Evolutionary conservation across 2,888 invertebrate genomes (phyloP), one percentile per base, ranked within the genome.

Genomic region (Diabrotica balteata): DNA sequence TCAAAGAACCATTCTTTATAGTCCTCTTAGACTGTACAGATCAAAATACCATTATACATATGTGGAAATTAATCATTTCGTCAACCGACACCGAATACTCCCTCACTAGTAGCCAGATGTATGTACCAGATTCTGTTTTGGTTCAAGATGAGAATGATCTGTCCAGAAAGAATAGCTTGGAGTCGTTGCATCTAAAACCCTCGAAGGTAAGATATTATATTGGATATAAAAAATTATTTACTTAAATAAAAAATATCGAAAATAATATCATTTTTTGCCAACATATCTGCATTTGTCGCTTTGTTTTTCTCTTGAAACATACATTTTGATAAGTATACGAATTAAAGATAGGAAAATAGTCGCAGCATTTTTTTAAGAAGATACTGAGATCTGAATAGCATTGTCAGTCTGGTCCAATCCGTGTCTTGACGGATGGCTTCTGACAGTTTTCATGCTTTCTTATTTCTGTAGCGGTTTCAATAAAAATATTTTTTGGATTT

Each of bases 1-100:
- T 98, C 81, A 94, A 95, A 80, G 97, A 98, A 78, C 95, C 95
- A 0, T 98, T 98, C 85, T 98, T 94, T 81, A 93, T 98, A 63
- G 96, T 98, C 0, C 92, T 98, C 52, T 84, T 98, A 44, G 97
- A 97, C 83, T 90, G 95, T 79, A 93, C 94, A 0, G 88, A 90
- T 59, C 91, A 91, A 10, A 93, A 93, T 1, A 93, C 93, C 50
- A 93, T 93, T 0, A 90, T 98, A 10, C 96, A 98, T 80, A 98
- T 97, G 95, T 98, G 98, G 97, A 89, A 94, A 76, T 87, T 98
- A 49, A 92, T 93, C 0, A 96, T 97, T 67, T 93, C 96, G 0
- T 97, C 96, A 0, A 83, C 79, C 17, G 84, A 84, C 67, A 75
- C 78, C 8, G 84, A 84, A 70, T 72, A 80, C 61, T 76, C 81